A percentile compares a stretch with the other conserved stretches of the same genome.
Conservation (phyloP, 2,113 vertebrate genomes). For the Chionomys nivalis region DNA sequence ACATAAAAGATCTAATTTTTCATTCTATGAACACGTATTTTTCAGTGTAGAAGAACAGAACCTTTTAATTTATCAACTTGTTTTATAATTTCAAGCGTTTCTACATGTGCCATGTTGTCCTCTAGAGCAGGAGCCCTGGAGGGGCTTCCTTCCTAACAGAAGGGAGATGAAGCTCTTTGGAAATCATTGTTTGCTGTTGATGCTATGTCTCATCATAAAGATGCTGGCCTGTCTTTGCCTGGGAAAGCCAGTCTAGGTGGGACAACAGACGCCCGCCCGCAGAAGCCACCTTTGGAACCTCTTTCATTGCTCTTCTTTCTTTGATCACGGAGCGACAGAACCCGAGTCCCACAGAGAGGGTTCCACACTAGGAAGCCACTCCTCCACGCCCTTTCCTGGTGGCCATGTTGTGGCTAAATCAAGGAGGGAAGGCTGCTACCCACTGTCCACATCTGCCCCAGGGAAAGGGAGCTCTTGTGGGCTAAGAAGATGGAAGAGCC, state of each 20-base stretch:
- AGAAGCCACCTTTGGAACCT: not conserved
- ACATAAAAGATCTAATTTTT: not conserved
- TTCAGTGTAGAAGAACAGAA: slow-evolving; percentile 3
- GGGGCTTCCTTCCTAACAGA: not conserved
- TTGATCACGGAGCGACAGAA: not conserved
- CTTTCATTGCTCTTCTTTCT: slow-evolving; percentile 43
- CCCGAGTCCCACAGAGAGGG: fast-evolving
- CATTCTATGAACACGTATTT: not conserved
- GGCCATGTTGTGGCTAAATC: not conserved
- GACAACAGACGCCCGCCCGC: fast-evolving
- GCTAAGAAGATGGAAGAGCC: not conserved
- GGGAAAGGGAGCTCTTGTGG: not conserved
- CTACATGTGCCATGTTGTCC: not conserved
- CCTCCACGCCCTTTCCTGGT: not conserved
- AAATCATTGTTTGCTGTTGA: slow-evolving; percentile 7
- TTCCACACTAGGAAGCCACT: not conserved
- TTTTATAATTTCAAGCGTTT: slow-evolving; percentile 35
- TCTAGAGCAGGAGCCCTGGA: not conserved
- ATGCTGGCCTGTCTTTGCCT: not conserved
- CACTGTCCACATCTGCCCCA: not conserved
- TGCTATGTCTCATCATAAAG: not conserved
- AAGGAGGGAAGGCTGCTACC: not conserved
- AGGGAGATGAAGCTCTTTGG: not conserved
- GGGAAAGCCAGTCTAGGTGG: not conserved
- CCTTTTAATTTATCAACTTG: not conserved